Evolutionary conservation across 2,888 invertebrate species (phyloP).

Genomic region (Rutpela maculata): DNA sequence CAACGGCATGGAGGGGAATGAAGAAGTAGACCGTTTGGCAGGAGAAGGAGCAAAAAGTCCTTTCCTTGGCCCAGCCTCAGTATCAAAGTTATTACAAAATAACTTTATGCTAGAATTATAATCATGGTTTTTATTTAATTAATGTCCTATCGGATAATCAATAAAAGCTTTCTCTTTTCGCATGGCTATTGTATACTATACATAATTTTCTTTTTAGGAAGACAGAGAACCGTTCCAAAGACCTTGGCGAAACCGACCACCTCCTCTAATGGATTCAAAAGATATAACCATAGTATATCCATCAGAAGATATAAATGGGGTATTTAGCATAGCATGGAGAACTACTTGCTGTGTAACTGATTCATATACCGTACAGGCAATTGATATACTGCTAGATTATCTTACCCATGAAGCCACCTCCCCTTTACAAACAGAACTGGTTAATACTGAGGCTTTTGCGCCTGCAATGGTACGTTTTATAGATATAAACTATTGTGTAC

Average conservation of each 20-base stretch:
- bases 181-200: neutral
- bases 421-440: constrained; percentile 88
- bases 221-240: constrained; percentile 78
- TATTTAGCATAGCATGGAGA: constrained; percentile 87
- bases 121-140: no score
- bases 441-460: constrained; percentile 87
- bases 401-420: constrained; percentile 90
- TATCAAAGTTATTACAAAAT: no score
- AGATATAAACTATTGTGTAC: neutral
- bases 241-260: constrained; percentile 87
- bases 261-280: constrained; percentile 78
- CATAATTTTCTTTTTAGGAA: constrained; percentile 69
- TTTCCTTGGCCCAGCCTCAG: no score
- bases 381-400: constrained; percentile 85
- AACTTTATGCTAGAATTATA: no score
- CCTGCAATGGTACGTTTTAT: constrained; percentile 82
- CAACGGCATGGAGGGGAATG: no score
- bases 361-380: constrained; percentile 79
- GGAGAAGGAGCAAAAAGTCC: no score
- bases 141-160: neutral
- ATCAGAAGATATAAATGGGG: constrained; percentile 88
- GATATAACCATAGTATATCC: constrained; percentile 82
- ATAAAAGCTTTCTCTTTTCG: constrained; percentile 5
- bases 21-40: no score
- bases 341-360: constrained; percentile 82